Base-by-base conservation (phyloP, 2,113 vertebrate genomes). In the Tapirus terrestris region DNA sequence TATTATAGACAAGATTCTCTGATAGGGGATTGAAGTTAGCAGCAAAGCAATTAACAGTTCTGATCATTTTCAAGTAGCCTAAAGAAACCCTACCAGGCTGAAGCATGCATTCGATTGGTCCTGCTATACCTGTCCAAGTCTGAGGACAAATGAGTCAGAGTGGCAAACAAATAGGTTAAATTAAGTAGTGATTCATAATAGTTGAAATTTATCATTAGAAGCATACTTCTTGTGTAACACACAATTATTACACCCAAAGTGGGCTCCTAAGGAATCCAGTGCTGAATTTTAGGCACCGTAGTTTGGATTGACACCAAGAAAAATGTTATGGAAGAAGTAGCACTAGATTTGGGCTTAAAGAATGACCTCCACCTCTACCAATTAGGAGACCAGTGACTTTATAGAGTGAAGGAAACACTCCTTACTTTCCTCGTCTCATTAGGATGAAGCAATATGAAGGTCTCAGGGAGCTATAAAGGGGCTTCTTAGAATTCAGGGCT, bases 1-100 rank as follows among this genome's bases (percentile, higher is more conserved):
- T 36, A 79, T 63, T 29, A 84, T 5, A 90, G 85, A 90, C 85
- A 87, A 77, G 27, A 88, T 91, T 87, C 36, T 91, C 36, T 80
- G 60, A 93, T 75, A 63, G 48, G 33, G 63, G 51, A 68, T 67
- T 93, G 48, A 92, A 96, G 79, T 43, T 76, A 94, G 70, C 56
- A 87, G 10, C 31, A 91, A 93, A 87, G 70, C 92, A 93, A 84
- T 73, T 48, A 79, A 93, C 3, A 61, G 80, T 58, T 48, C 39
- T 93, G 76, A 84, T 48, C 63, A 76, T 83, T 87, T 77, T 87
- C 14, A 51, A 31, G 48, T 60, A 83, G 29, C 6, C 56, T 61
- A 33, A 68, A 90, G 75, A 96, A 90, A 65, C 20, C 5, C 13
- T 36, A 21, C 7, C 23, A 43, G 29, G 33, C 9, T 75, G 25